Conservation (phyloP, 2,888 invertebrate genomes). For the Pogonocherus hispidulus region DNA sequence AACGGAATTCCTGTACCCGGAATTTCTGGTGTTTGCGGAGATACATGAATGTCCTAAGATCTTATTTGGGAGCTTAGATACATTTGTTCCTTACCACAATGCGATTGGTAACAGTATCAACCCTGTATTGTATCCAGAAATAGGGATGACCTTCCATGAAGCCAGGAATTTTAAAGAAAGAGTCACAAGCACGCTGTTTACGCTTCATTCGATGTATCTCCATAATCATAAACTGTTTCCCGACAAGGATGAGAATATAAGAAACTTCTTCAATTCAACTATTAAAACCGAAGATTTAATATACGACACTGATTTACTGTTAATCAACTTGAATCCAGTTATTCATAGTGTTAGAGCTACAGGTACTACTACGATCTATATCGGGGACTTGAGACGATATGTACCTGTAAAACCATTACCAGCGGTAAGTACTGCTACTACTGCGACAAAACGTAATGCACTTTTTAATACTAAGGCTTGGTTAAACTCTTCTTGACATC, state of each 20-base stretch:
- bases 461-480: too few species aligned
- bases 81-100: neutral
- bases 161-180: constrained; percentile 63
- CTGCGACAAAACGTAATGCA: too few species aligned
- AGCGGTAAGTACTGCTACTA: neutral
- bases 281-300: neutral
- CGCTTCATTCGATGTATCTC: neutral
- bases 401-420: neutral
- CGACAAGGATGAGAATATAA: neutral
- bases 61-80: constrained; percentile 43
- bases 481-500: too few species aligned
- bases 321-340: constrained; percentile 1
- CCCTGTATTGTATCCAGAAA: constrained; percentile 45
- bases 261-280: neutral
- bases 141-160: constrained; percentile 13
- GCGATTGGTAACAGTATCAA: constrained; percentile 32
- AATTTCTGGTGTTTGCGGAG: constrained; percentile 45
- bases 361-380: neutral
- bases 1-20: constrained; percentile 42
- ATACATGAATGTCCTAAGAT: constrained; percentile 48
- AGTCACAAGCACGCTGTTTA: constrained; percentile 36
- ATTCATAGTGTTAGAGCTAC: neutral
- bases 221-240: neutral
- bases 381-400: neutral
- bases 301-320: neutral